phyloP scores from a whole-genome alignment of 2,797 vertebrate species.

The Gymnothorax reevesii region DNA sequence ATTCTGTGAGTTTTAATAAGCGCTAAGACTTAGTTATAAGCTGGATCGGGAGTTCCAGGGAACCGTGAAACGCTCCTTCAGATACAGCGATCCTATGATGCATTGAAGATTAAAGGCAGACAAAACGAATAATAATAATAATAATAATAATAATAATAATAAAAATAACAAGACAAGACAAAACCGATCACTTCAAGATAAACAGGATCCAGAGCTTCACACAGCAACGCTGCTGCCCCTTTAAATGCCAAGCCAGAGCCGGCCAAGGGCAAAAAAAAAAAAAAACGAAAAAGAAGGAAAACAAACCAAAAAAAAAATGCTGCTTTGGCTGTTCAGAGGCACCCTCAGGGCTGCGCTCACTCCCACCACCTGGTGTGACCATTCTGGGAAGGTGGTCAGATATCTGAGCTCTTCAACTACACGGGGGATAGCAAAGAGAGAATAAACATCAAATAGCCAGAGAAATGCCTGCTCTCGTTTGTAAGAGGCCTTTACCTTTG shows the following conservation, averaged over 20 bases:
- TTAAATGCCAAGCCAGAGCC: background rate
- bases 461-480: background rate
- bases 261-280: background rate
- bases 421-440: background rate
- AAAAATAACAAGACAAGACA: no score
- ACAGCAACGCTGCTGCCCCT: background rate
- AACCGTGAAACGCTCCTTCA: background rate
- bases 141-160: no score
- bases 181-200: background rate
- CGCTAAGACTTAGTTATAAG: background rate
- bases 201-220: background rate
- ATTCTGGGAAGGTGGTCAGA: background rate
- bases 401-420: background rate
- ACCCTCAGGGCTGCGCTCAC: background rate
- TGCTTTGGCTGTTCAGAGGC: background rate
- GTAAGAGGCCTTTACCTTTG: background rate
- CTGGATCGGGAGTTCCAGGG: background rate
- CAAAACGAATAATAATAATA: no score
- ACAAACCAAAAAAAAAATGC: background rate
- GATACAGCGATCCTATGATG: background rate
- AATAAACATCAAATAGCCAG: background rate
- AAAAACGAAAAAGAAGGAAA: background rate
- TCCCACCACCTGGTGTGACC: background rate
- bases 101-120: background rate
- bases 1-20: conserved; percentile 15